phyloP scores from a whole-genome alignment of 2,113 vertebrate species.

The Oryzias celebensis region DNA sequence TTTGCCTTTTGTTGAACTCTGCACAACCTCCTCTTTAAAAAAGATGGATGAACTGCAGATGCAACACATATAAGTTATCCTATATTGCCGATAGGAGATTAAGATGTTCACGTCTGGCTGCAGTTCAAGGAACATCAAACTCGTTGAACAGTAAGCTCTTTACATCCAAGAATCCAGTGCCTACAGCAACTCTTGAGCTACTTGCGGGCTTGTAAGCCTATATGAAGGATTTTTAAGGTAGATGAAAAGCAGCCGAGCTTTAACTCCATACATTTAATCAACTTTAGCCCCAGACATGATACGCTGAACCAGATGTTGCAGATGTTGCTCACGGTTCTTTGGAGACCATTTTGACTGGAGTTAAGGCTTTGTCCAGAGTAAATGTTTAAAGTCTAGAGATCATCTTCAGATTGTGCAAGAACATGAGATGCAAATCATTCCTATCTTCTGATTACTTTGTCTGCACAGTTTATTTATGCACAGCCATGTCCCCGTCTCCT shows the following conservation, averaged over 20 bases:
- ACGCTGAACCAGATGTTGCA: constrained; percentile 40
- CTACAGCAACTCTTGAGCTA: constrained; percentile 8
- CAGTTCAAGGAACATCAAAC: constrained; percentile 23
- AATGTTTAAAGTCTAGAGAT: constrained; percentile 16
- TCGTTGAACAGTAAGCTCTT: constrained; percentile 11
- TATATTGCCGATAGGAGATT: constrained; percentile 38
- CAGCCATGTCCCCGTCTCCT: background rate
- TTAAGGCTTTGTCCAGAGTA: constrained; percentile 5
- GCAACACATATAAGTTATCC: constrained; percentile 37
- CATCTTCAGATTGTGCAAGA: constrained; percentile 10
- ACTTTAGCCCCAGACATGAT: constrained; percentile 13
- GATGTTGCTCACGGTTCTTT: constrained; percentile 16
- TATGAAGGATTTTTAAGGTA: constrained; percentile 8
- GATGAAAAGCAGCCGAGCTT: constrained; percentile 5
- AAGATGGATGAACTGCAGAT: constrained; percentile 26
- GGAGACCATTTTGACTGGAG: constrained; percentile 23
- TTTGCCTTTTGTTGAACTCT: constrained; percentile 37
- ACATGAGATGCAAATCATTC: background rate
- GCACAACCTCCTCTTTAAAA: constrained; percentile 34
- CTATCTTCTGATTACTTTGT: background rate
- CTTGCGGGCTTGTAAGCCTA: constrained; percentile 1
- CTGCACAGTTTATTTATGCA: background rate
- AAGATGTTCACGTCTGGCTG: constrained; percentile 47
- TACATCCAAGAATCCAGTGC: constrained; percentile 12
- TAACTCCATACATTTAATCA: constrained; percentile 26